Percentiles rank a stretch among this genome's conserved stretches.
These are phyloP conservation scores for Prunella fulvescens DNA, from an alignment of 2,113 vertebrate species.

Conservation along the genomic window DNA sequence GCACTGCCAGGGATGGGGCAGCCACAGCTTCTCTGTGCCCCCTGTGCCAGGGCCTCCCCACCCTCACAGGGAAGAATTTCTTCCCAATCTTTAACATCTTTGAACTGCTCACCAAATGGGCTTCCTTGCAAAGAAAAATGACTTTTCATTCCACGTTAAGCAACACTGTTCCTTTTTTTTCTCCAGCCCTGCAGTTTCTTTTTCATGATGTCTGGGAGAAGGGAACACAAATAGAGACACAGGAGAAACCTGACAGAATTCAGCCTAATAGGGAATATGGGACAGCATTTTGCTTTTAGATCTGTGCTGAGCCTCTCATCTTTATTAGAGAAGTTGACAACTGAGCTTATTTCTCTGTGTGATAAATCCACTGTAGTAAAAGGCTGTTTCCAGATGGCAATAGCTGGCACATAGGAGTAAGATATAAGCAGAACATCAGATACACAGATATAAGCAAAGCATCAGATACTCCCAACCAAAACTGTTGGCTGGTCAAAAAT, in stretches of 20 bases:
- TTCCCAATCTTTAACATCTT: neutral
- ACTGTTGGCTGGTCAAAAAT: neutral
- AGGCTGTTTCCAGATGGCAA: neutral
- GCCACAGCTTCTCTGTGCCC: neutral
- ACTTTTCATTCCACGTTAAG: neutral
- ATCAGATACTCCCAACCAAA: neutral
- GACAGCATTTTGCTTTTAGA: neutral
- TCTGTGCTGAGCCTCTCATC: neutral
- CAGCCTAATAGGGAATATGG: neutral
- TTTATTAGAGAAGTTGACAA: slow-evolving; percentile 24
- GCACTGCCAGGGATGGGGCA: neutral
- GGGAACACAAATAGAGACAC: neutral
- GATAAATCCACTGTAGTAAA: neutral
- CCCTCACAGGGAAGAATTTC: neutral
- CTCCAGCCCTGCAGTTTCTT: neutral
- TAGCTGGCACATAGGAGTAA: neutral
- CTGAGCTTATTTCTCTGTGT: neutral
- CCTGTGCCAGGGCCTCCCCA: neutral
- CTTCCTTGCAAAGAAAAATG: neutral
- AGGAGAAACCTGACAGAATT: neutral
- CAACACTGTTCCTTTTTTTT: neutral
- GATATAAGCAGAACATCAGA: neutral
- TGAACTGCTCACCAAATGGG: neutral
- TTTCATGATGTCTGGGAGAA: neutral
- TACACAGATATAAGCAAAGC: neutral